Conservation (phyloP, 2,113 vertebrate genomes). For the Siphamia tubifer region DNA sequence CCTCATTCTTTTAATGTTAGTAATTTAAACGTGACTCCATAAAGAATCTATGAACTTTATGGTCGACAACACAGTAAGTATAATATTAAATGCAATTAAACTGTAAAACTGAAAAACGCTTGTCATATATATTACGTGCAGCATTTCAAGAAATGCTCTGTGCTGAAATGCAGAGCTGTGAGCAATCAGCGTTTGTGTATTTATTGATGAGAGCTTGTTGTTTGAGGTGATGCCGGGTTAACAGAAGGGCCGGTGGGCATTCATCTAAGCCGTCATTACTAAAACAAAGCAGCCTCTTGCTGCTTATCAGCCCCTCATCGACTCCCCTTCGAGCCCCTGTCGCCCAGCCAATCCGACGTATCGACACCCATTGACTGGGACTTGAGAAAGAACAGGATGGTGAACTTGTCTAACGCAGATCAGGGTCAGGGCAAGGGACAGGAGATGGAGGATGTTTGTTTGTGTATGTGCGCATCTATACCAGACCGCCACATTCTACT, state of each 20-base stretch:
- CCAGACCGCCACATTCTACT: slow-evolving; percentile 34
- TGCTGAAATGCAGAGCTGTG: neutral
- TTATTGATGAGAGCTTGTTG: slow-evolving; percentile 63
- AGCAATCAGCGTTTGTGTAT: slow-evolving; percentile 19
- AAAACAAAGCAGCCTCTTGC: slow-evolving; percentile 80
- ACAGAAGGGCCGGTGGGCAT: slow-evolving; percentile 33
- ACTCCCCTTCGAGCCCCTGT: slow-evolving; percentile 71
- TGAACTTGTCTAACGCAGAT: slow-evolving; percentile 75
- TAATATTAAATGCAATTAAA: no score
- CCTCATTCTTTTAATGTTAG: neutral
- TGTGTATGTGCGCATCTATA: slow-evolving; percentile 10
- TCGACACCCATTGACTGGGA: slow-evolving; percentile 79
- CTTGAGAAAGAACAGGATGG: slow-evolving; percentile 72
- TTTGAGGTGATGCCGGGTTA: slow-evolving; percentile 65
- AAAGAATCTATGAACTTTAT: slow-evolving; percentile 12
- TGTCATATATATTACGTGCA: neutral
- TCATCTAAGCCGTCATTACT: slow-evolving; percentile 81
- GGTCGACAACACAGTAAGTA: neutral
- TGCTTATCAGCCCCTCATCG: slow-evolving; percentile 77
- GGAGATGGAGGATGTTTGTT: slow-evolving; percentile 29
- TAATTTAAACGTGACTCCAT: neutral
- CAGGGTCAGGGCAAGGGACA: slow-evolving; percentile 70
- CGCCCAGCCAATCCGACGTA: slow-evolving; percentile 64
- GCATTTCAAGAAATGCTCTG: neutral
- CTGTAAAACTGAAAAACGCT: neutral